These are phyloP conservation scores for Epizoanthus scotinus DNA, from an alignment of 92 coral and sea anemone species.

Conservation along the genomic window DNA sequence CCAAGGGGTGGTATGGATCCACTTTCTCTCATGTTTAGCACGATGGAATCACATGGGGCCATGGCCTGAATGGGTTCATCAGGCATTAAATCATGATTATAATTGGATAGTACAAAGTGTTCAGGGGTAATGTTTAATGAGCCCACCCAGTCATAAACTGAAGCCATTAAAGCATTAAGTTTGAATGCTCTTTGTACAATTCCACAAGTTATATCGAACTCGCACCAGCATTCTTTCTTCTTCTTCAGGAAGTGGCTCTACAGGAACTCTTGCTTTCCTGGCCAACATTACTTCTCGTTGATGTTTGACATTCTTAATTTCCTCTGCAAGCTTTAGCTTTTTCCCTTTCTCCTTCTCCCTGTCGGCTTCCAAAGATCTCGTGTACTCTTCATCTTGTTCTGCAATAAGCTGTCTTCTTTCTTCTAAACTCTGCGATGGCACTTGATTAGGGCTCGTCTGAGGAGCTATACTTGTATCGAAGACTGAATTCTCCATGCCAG, in stretches of 20 bases:
- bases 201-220: conserved; percentile 14
- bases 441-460: conserved; percentile 14
- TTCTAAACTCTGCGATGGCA: conserved; percentile 9
- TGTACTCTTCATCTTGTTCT: conserved; percentile 31
- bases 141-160: conserved; percentile 50
- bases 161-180: conserved; percentile 17
- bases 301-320: conserved; percentile 30
- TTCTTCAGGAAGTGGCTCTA: conserved; percentile 11
- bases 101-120: conserved; percentile 38
- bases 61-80: conserved; percentile 16
- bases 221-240: neutral
- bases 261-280: conserved; percentile 49
- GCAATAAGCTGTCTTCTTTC: conserved; percentile 40
- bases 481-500: neutral
- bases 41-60: conserved; percentile 23
- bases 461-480: neutral
- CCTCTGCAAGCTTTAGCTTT: conserved; percentile 9
- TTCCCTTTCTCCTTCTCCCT: conserved; percentile 17
- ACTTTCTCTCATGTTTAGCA: conserved; percentile 45
- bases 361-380: conserved; percentile 1
- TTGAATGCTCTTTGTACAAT: conserved; percentile 17
- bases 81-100: conserved; percentile 10
- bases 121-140: conserved; percentile 42
- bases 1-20: conserved; percentile 31
- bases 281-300: conserved; percentile 12